Base-by-base conservation (phyloP, 2,113 vertebrate genomes). In the Mixornis gularis region DNA sequence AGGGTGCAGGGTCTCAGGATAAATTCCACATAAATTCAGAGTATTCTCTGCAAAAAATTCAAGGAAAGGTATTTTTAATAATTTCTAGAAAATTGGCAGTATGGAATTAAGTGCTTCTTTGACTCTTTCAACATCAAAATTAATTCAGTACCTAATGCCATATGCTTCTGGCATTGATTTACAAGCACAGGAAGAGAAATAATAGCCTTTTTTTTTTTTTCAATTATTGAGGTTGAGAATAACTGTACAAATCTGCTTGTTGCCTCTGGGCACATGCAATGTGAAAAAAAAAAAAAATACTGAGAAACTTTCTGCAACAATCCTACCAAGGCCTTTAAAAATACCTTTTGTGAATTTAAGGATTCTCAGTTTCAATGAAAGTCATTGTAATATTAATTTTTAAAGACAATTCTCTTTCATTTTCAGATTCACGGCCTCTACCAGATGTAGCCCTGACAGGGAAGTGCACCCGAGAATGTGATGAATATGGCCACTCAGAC, bases 391-490 rank as follows among this genome's bases (percentile, higher is more conserved):
- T 60, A 53, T 41, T 51, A 29, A 20, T 63, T 93, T 95, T 22
- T 93, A 71, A 70, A 74, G n/a, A 26, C 25, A 62, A 30, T 52
- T 96, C 80, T 96, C 46, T 91, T 97, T 95, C 95, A 18, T 92
- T 97, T 98, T 83, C 97, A 99, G 99, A 99, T 98, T 98, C 99
- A 97, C 98, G 99, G 97, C 99, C 99, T 96, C 98, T 99, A 98
- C 99, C 99, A 97, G 99, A 99, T 98, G 99, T 99, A 98, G 99
- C 99, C 95, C 98, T 99, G 97, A 99, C 99, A 78, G 99, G 99
- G 93, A 99, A 99, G 95, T 99, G 99, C 96, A 99, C 99, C 62
- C 98, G 98, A 85, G 99, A 99, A 96, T 99, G 99, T 93, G 98
- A 99, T 79, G 99, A 99, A 95, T 99, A 99, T 4, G 99, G 99